Percentiles rank a stretch among this genome's conserved stretches.
These are phyloP conservation scores for Drosophila paranaensis DNA, from an alignment of 2,888 invertebrate genomes.

Conservation along the genomic window DNA sequence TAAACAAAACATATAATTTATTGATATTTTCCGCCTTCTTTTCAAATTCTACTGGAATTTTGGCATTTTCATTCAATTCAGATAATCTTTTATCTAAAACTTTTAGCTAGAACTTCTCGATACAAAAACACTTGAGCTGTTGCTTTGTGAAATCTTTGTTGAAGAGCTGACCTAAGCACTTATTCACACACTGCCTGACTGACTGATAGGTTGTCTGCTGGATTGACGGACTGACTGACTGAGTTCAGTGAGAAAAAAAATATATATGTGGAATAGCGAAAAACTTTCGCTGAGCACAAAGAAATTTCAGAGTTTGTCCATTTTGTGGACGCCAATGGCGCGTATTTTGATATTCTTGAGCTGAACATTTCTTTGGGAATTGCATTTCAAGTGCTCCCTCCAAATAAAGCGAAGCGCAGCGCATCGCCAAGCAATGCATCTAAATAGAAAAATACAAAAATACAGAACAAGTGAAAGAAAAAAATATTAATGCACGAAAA, in stretches of 20 bases:
- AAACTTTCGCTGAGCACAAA: conserved; percentile 2
- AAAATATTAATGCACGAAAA: conserved; percentile 63
- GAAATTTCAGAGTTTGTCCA: conserved; percentile 19
- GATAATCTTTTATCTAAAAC: neutral
- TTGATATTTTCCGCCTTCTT: too few relatives aligned
- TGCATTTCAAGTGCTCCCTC: conserved; percentile 50
- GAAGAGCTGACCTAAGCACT: neutral
- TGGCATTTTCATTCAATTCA: neutral
- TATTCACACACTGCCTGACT: conserved; percentile 6
- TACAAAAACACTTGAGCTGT: conserved; percentile 4
- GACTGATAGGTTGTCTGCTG: conserved; percentile 17
- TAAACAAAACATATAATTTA: too few relatives aligned
- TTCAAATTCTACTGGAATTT: too few relatives aligned
- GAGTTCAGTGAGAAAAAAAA: conserved; percentile 18
- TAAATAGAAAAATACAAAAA: conserved; percentile 39
- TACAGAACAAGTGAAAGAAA: conserved; percentile 29
- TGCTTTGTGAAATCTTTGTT: conserved; percentile 1
- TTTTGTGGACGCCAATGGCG: conserved; percentile 21
- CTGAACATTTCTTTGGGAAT: conserved; percentile 59
- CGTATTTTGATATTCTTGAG: conserved; percentile 58
- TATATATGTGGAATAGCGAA: neutral
- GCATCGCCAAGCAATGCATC: conserved; percentile 42
- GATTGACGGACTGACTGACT: conserved; percentile 16
- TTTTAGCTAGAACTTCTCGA: neutral
- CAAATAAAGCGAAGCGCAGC: conserved; percentile 21